phyloP scores from a whole-genome alignment of 2,113 vertebrate species.

The Azemiops feae region DNA sequence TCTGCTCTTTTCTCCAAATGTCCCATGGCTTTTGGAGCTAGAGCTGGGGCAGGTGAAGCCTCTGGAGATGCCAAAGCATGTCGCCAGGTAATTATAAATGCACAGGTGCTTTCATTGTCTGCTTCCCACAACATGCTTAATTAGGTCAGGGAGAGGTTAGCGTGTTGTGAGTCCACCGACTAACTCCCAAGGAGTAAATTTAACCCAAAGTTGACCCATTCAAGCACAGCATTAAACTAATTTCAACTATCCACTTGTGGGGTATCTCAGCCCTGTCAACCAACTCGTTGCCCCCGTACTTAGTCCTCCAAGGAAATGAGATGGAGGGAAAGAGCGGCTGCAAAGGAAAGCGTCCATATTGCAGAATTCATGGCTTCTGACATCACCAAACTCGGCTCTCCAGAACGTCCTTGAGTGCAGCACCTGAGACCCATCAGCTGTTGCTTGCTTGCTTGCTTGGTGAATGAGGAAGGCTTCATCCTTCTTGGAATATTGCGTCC shows the following conservation, averaged over 20 bases:
- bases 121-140: neutral
- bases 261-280: neutral
- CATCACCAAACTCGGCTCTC: too few species aligned
- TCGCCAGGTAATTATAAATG: neutral
- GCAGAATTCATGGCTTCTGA: too few species aligned
- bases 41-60: too few species aligned
- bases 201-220: neutral
- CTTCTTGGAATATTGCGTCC: too few species aligned
- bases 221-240: neutral
- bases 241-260: neutral
- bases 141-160: neutral
- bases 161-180: neutral
- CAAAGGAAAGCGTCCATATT: neutral
- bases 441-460: too few species aligned
- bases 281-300: neutral
- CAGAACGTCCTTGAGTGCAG: too few species aligned
- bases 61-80: neutral
- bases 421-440: too few species aligned
- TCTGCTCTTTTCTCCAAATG: too few species aligned
- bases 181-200: neutral
- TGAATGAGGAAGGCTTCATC: too few species aligned
- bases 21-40: neutral
- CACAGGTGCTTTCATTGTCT: neutral
- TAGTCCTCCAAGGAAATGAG: neutral
- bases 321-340: neutral